phyloP scores from a whole-genome alignment of 1,140 invertebrate genomes.

The Drosophila chauvacae region DNA sequence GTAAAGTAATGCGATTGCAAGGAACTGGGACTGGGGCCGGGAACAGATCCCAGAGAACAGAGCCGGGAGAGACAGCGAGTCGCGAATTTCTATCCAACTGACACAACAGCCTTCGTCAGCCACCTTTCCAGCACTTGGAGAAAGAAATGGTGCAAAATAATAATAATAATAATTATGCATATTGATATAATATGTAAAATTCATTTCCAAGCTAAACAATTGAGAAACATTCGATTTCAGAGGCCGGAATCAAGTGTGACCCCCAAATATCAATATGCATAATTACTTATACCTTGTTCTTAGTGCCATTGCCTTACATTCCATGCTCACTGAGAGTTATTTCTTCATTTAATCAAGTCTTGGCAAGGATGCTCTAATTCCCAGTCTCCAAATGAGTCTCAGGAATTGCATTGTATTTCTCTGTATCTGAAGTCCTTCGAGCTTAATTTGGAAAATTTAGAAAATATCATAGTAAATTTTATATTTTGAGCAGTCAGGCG shows the following conservation, averaged over 20 bases:
- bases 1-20: slow-evolving; percentile 68
- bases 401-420: no score
- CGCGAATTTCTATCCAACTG: slow-evolving; percentile 33
- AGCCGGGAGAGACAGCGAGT: slow-evolving; percentile 16
- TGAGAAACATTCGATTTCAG: no score
- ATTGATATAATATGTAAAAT: no score
- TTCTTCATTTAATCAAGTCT: background rate
- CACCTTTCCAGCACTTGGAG: slow-evolving; percentile 16
- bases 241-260: no score
- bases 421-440: background rate
- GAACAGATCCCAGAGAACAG: slow-evolving; percentile 5
- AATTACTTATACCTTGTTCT: background rate
- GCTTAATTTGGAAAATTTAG: background rate
- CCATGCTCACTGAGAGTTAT: background rate
- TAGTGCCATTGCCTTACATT: background rate
- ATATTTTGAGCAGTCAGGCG: background rate
- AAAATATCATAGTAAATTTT: background rate
- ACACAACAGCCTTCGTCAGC: slow-evolving; percentile 34
- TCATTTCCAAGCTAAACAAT: background rate
- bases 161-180: background rate
- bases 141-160: background rate
- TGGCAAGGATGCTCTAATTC: background rate
- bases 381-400: background rate
- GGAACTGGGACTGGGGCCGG: slow-evolving; percentile 9
- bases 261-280: background rate